A percentile compares a stretch with the other conserved stretches of the same genome.
These are phyloP conservation scores for Peromyscus eremicus DNA, from an alignment of 2,797 vertebrate genomes.

Conservation along the genomic window DNA sequence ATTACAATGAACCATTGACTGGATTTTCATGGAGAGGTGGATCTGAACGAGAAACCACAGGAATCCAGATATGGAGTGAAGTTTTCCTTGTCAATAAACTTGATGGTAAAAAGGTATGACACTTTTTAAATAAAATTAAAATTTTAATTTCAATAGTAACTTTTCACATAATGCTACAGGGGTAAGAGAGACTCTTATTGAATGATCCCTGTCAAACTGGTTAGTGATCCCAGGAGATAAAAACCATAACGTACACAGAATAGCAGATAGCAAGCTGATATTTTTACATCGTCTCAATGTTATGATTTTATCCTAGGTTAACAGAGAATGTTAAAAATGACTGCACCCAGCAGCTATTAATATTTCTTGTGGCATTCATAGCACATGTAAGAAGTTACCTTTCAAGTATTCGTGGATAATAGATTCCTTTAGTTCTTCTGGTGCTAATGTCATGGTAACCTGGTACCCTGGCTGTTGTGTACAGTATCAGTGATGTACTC, in stretches of 20 bases:
- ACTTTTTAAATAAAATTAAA: slow-evolving; percentile 42
- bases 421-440: slow-evolving; percentile 42
- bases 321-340: slow-evolving; percentile 39
- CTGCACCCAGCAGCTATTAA: background rate
- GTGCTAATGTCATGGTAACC: background rate
- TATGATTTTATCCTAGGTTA: background rate
- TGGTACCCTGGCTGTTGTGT: background rate
- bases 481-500: background rate
- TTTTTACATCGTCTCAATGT: slow-evolving; percentile 35
- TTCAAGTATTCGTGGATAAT: slow-evolving; percentile 25
- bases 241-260: background rate
- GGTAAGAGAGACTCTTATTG: background rate
- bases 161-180: slow-evolving; percentile 37
- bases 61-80: slow-evolving; percentile 99
- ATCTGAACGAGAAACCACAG: slow-evolving; percentile 97
- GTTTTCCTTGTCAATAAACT: slow-evolving; percentile 97
- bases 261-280: slow-evolving; percentile 25
- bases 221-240: background rate
- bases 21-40: slow-evolving; percentile 99
- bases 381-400: slow-evolving; percentile 5
- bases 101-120: slow-evolving; percentile 94
- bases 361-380: slow-evolving; percentile 30
- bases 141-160: slow-evolving; percentile 54
- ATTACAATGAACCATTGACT: slow-evolving; percentile 95
- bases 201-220: background rate